Evolutionary conservation across 35 echinoderm and acorn worm genomes (phyloP).

Genomic region (Anneissia japonica): DNA sequence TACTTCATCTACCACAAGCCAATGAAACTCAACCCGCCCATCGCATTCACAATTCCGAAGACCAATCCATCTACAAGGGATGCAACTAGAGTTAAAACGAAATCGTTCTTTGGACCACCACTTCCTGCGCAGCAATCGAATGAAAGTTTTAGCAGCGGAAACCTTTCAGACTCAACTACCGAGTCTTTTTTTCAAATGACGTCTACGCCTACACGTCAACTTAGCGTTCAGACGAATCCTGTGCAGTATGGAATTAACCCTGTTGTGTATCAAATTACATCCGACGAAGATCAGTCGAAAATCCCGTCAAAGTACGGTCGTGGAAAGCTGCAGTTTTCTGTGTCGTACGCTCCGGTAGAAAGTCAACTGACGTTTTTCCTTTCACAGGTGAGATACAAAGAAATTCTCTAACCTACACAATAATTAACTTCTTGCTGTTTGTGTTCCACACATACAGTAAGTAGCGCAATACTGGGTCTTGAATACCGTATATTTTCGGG

Average conservation of each 20-base stretch:
- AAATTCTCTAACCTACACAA: too few species aligned
- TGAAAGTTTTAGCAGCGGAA: neutral
- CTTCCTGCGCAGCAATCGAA: too few species aligned
- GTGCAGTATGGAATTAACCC: neutral
- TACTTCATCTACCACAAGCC: neutral
- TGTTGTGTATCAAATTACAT: neutral
- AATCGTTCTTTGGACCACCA: too few species aligned
- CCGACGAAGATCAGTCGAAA: neutral
- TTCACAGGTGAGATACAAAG: neutral
- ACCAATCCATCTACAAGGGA: neutral
- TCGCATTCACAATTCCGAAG: neutral
- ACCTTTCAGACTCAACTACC: neutral
- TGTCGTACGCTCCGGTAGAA: neutral
- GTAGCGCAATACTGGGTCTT: too few species aligned
- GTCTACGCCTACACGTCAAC: neutral
- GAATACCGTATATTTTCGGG: too few species aligned
- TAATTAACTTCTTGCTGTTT: too few species aligned
- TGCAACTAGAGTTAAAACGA: too few species aligned
- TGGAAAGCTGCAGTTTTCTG: neutral
- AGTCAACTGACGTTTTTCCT: neutral
- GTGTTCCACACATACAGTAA: too few species aligned
- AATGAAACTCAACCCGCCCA: neutral
- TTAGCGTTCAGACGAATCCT: neutral
- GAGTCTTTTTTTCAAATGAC: neutral
- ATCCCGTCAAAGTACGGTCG: neutral